phyloP scores from a whole-genome alignment of 2,888 invertebrate species.

The Stratiomys singularior region DNA sequence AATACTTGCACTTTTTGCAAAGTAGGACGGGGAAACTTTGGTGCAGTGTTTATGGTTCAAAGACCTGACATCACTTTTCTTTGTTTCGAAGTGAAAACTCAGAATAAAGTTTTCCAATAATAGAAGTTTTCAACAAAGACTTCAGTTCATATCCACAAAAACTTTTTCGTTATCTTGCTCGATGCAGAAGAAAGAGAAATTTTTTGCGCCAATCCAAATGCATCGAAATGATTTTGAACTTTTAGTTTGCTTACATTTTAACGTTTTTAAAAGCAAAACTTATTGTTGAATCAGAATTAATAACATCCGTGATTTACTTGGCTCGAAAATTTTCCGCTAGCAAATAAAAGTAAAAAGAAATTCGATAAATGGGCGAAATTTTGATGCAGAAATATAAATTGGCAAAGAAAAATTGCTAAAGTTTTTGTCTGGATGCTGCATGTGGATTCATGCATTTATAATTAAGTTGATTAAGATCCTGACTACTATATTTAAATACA shows the following conservation, averaged over 20 bases:
- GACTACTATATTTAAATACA: no score
- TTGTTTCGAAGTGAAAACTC: not conserved
- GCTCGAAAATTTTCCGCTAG: no score
- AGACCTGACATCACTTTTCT: not conserved
- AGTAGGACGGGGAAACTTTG: not conserved
- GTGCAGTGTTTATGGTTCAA: not conserved
- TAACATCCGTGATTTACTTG: not conserved
- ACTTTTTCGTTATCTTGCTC: not conserved
- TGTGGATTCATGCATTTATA: no score
- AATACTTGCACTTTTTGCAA: not conserved
- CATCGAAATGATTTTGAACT: not conserved
- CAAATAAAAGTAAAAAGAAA: no score
- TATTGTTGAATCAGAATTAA: slow-evolving; percentile 14
- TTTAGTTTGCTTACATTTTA: not conserved
- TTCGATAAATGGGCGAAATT: no score
- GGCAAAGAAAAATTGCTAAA: no score
- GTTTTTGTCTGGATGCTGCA: no score
- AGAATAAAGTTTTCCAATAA: slow-evolving; percentile 34
- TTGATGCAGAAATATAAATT: no score
- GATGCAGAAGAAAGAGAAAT: not conserved
- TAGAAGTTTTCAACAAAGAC: slow-evolving; percentile 33
- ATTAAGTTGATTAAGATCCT: no score
- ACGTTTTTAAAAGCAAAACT: not conserved
- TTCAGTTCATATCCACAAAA: slow-evolving; percentile 23
- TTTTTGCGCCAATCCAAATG: not conserved